Conservation (phyloP, 2,113 vertebrate species). For the Gasterosteus nipponicus region DNA sequence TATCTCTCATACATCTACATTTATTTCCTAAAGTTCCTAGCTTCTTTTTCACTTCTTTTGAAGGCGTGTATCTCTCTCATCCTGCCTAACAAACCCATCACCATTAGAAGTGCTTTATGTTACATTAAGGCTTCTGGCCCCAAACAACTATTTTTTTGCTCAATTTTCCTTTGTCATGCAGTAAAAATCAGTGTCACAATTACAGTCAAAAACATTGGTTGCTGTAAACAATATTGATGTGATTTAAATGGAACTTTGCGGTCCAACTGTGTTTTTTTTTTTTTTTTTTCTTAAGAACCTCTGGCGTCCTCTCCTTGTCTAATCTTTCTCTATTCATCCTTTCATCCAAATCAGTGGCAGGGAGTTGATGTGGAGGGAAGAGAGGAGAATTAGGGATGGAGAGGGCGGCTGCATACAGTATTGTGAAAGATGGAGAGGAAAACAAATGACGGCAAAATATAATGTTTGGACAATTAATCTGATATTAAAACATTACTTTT, state of each 20-base stretch:
- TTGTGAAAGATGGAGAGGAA: conserved; percentile 1
- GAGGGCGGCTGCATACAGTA: background rate
- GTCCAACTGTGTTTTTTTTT: conserved; percentile 13
- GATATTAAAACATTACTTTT: background rate
- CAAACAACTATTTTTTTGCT: conserved; percentile 24
- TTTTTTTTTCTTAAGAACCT: conserved; percentile 11
- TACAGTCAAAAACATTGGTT: conserved; percentile 47
- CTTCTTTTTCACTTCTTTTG: conserved; percentile 1
- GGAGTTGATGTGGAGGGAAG: background rate
- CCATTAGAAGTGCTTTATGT: conserved; percentile 29
- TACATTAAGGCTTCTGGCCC: conserved; percentile 18
- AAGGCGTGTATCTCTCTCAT: conserved; percentile 2
- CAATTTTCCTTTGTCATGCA: conserved; percentile 45
- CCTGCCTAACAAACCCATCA: conserved; percentile 8
- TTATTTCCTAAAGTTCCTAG: background rate
- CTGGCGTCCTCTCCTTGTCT: background rate
- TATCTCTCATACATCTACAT: background rate
- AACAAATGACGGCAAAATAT: background rate
- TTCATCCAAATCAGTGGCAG: conserved; percentile 21
- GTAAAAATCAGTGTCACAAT: conserved; percentile 39
- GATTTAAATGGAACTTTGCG: conserved; percentile 36
- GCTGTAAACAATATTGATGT: conserved; percentile 34
- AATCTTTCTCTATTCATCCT: conserved; percentile 25
- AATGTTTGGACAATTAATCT: background rate
- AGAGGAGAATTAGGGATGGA: background rate